Percentiles rank a stretch among this genome's conserved stretches.
Evolutionary conservation across 2,797 vertebrate genomes (phyloP).

Genomic region (Pipistrellus kuhlii): DNA sequence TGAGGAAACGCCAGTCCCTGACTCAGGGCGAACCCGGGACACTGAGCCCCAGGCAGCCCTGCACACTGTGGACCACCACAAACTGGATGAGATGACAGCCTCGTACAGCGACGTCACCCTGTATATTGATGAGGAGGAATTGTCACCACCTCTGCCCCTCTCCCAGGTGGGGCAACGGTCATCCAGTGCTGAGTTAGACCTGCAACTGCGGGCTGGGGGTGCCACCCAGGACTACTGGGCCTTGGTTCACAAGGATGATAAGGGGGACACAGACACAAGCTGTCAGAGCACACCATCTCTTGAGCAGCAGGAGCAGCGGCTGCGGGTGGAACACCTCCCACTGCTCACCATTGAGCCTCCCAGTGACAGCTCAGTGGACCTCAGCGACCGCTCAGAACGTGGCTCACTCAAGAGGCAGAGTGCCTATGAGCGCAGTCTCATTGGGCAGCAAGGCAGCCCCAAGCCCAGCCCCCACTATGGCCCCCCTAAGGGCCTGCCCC

Average conservation of each 20-base stretch:
- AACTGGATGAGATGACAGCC: slow-evolving; percentile 96
- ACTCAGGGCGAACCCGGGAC: slow-evolving; percentile 88
- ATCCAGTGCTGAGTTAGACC: slow-evolving; percentile 93
- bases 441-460: slow-evolving; percentile 94
- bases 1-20: slow-evolving; percentile 90
- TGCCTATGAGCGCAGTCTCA: slow-evolving; percentile 90
- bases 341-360: slow-evolving; percentile 96
- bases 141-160: slow-evolving; percentile 94
- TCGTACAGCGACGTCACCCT: slow-evolving; percentile 98
- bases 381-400: slow-evolving; percentile 96
- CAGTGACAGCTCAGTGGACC: slow-evolving; percentile 96
- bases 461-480: slow-evolving; percentile 92
- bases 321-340: slow-evolving; percentile 94
- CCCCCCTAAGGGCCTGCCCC: slow-evolving; percentile 90
- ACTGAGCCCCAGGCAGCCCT: slow-evolving; percentile 90
- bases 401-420: slow-evolving; percentile 94
- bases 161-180: slow-evolving; percentile 92
- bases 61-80: slow-evolving; percentile 89
- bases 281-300: slow-evolving; percentile 95
- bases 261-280: slow-evolving; percentile 94
- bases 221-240: slow-evolving; percentile 96
- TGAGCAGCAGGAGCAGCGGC: slow-evolving; percentile 94
- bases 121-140: slow-evolving; percentile 97
- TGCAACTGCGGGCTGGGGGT: slow-evolving; percentile 91
- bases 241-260: slow-evolving; percentile 94